Conservation (phyloP, 1,140 invertebrate species). For the Acyrthosiphon pisum region DNA sequence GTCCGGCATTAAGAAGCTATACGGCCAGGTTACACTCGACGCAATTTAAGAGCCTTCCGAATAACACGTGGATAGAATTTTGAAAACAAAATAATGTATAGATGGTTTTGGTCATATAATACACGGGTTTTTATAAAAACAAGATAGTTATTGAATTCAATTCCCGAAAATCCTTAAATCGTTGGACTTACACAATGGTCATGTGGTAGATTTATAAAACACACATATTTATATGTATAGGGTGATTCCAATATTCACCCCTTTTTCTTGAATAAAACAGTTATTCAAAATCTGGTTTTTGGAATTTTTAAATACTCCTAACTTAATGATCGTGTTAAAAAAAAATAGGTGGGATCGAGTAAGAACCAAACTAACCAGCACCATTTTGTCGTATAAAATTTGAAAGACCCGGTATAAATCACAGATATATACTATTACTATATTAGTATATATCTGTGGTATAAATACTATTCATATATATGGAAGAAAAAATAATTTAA, state of each 20-base stretch:
- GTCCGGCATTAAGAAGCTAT: constrained; percentile 9
- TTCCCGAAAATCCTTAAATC: neutral
- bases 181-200: neutral
- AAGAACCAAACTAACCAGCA: too few species aligned
- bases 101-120: neutral
- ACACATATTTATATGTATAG: neutral
- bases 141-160: neutral
- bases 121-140: neutral
- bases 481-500: too few species aligned
- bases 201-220: neutral
- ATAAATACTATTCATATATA: too few species aligned
- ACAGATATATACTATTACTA: too few species aligned
- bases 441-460: too few species aligned
- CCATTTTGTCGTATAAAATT: too few species aligned
- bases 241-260: neutral
- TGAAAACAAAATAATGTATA: neutral
- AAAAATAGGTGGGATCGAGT: too few species aligned
- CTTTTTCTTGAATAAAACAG: neutral
- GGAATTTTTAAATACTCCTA: neutral
- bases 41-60: constrained; percentile 10
- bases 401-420: too few species aligned
- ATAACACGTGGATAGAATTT: constrained; percentile 36
- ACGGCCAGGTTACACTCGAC: neutral
- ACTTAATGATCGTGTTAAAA: neutral
- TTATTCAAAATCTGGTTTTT: neutral